phyloP scores from a whole-genome alignment of 2,113 vertebrate genomes.

The Mustela nigripes region DNA sequence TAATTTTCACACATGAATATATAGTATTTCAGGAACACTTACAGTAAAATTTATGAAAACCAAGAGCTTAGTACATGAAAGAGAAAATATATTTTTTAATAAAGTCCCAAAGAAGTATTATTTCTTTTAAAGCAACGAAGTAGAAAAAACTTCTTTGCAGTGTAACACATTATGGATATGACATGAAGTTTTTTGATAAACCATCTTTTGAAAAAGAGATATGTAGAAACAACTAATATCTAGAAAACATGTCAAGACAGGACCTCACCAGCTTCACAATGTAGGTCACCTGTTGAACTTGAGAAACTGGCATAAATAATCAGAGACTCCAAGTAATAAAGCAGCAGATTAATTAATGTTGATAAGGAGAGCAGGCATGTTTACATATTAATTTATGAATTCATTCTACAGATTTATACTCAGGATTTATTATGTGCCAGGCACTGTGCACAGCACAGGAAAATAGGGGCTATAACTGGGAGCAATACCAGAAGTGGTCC shows the following conservation, averaged over 20 bases:
- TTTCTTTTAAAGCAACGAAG: constrained; percentile 51
- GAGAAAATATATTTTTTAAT: background rate
- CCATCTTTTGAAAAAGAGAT: background rate
- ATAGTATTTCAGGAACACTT: background rate
- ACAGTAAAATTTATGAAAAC: background rate
- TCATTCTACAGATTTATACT: background rate
- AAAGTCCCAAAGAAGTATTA: background rate
- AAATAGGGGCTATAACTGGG: background rate
- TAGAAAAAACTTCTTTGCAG: background rate
- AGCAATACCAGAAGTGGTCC: background rate
- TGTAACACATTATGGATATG: background rate
- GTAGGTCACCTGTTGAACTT: background rate
- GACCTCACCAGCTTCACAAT: background rate
- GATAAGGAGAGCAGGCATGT: background rate
- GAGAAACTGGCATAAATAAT: background rate
- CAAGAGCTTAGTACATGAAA: background rate
- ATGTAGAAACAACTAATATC: background rate
- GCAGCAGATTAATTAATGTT: background rate
- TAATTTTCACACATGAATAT: background rate
- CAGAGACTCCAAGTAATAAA: background rate
- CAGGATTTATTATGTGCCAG: background rate
- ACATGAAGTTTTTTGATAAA: background rate
- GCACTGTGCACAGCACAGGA: background rate
- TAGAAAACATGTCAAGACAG: background rate
- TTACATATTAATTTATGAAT: background rate